These are phyloP conservation scores for Epinephelus awoara DNA, from an alignment of 2,797 vertebrate species.

Conservation along the genomic window DNA sequence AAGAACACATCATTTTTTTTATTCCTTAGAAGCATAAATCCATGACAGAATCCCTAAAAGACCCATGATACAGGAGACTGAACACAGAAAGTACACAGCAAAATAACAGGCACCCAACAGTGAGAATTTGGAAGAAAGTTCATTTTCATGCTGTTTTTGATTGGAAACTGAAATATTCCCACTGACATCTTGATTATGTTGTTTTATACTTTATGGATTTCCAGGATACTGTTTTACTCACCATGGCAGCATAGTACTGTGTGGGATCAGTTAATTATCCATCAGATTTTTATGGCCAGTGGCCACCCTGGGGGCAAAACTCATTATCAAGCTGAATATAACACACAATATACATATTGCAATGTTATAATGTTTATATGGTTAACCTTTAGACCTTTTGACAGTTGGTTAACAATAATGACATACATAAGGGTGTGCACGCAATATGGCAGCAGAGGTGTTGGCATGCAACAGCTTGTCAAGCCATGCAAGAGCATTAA, in stretches of 20 bases:
- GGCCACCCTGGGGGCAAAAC: too few relatives aligned
- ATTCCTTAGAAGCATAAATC: conserved; percentile 1
- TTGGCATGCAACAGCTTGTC: too few relatives aligned
- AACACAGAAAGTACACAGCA: background rate
- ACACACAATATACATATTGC: too few relatives aligned
- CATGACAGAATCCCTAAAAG: background rate
- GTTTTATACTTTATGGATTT: background rate
- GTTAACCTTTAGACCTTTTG: background rate
- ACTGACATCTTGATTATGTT: background rate
- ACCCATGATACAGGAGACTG: background rate
- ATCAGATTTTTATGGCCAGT: background rate
- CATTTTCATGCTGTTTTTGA: background rate
- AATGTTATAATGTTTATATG: background rate
- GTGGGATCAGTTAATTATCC: background rate
- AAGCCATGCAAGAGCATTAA: too few relatives aligned
- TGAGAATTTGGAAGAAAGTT: background rate
- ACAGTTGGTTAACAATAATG: too few relatives aligned
- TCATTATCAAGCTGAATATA: background rate
- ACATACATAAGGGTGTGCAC: too few relatives aligned
- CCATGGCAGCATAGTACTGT: background rate
- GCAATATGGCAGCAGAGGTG: too few relatives aligned
- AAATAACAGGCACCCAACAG: background rate
- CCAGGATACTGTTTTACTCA: background rate
- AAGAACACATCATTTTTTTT: background rate
- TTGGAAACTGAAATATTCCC: conserved; percentile 3